Evolutionary conservation across 1,140 invertebrate genomes (phyloP).

Genomic region (Saccostrea glomerata): DNA sequence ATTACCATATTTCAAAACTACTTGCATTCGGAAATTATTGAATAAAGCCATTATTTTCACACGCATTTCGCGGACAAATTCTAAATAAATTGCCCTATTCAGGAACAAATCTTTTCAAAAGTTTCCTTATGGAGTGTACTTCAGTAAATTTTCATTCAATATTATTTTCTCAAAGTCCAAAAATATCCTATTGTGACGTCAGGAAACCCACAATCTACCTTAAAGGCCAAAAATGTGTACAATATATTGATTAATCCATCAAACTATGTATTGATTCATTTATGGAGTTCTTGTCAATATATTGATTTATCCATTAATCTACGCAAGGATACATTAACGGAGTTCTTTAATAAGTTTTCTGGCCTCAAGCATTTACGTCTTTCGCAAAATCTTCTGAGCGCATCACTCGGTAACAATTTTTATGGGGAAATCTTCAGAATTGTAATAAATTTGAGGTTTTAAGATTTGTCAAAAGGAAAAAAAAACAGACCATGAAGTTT

Average conservation of each 20-base stretch:
- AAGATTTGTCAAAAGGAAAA: not conserved
- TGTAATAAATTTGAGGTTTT: not conserved
- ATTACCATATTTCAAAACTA: no score
- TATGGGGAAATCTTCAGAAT: not conserved
- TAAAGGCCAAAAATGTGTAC: not conserved
- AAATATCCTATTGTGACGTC: no score
- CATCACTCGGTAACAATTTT: not conserved
- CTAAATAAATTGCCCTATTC: no score
- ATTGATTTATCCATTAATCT: not conserved
- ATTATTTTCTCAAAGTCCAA: no score
- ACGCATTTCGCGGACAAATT: no score
- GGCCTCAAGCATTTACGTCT: not conserved
- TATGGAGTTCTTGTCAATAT: no score
- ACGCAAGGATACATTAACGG: not conserved
- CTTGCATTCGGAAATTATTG: no score
- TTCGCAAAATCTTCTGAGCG: not conserved
- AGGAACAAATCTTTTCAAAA: no score
- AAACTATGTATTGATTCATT: no score
- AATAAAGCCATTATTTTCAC: no score
- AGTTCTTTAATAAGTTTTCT: not conserved
- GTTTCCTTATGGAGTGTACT: no score
- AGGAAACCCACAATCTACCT: no score
- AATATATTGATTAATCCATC: not conserved
- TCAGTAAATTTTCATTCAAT: not conserved
- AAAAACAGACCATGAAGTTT: not conserved